These are phyloP conservation scores for Hymenochirus boettgeri DNA, from an alignment of 2,113 vertebrate genomes.

Conservation along the genomic window DNA sequence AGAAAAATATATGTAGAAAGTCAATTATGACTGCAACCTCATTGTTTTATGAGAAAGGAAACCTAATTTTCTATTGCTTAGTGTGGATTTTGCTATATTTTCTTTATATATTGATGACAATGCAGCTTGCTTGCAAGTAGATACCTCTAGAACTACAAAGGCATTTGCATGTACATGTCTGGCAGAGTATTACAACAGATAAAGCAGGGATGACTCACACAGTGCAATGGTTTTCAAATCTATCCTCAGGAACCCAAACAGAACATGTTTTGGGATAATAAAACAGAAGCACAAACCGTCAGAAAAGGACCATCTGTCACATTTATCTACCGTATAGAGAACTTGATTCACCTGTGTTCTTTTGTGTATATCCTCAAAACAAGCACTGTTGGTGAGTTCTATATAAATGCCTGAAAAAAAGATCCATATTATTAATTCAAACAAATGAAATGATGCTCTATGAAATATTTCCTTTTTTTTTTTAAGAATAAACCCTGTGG, in stretches of 20 bases:
- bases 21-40: no score
- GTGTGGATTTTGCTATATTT: no score
- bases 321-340: background rate
- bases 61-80: no score
- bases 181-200: background rate
- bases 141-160: background rate
- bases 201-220: background rate
- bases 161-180: background rate
- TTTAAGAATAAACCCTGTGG: no score
- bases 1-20: no score
- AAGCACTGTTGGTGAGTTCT: background rate
- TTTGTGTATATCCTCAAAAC: background rate
- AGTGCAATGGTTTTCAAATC: background rate
- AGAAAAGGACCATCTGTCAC: background rate
- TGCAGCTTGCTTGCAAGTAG: background rate
- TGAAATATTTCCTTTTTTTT: no score
- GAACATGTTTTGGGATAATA: background rate
- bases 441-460: no score
- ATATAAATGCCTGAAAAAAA: no score
- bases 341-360: background rate
- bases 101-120: no score
- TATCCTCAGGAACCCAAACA: background rate
- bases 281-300: background rate
- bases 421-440: no score
- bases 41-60: no score